These are phyloP conservation scores for Agapostemon virescens DNA, from an alignment of 2,888 invertebrate genomes.

Conservation along the genomic window DNA sequence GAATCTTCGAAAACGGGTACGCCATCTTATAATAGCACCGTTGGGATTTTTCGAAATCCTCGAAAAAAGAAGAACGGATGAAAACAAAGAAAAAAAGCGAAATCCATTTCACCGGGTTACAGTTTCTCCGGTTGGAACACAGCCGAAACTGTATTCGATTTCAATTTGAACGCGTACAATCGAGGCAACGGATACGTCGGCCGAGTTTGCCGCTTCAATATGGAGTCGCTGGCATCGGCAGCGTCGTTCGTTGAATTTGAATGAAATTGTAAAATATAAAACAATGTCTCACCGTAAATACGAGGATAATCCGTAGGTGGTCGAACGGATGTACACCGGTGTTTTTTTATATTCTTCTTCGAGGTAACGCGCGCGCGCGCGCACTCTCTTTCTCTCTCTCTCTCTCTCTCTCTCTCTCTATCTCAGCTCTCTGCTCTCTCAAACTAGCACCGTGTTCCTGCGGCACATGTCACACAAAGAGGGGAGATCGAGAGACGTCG, in stretches of 20 bases:
- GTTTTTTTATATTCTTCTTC: constrained; percentile 2
- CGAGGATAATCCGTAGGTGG: constrained; percentile 75
- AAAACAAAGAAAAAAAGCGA: too few relatives aligned
- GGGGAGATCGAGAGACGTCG: constrained; percentile 9
- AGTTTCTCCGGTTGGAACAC: too few relatives aligned
- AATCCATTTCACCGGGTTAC: too few relatives aligned
- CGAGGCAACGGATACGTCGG: not conserved
- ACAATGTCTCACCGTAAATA: constrained; percentile 73
- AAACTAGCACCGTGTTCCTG: constrained; percentile 63
- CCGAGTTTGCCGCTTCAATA: not conserved
- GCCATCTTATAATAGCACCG: constrained; percentile 4
- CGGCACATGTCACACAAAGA: constrained; percentile 72
- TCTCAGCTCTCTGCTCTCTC: constrained; percentile 37
- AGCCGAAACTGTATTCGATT: not conserved
- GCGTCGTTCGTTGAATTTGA: not conserved
- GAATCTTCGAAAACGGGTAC: constrained; percentile 30
- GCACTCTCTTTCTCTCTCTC: too few relatives aligned
- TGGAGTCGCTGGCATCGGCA: not conserved
- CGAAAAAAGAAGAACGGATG: too few relatives aligned
- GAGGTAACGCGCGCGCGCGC: constrained; percentile 47
- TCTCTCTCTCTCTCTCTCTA: too few relatives aligned
- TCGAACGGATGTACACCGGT: constrained; percentile 64
- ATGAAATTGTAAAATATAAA: not conserved
- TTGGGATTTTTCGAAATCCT: not conserved
- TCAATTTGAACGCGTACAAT: not conserved